These are phyloP conservation scores for Neria commutata DNA, from an alignment of 2,888 invertebrate genomes.

Conservation along the genomic window DNA sequence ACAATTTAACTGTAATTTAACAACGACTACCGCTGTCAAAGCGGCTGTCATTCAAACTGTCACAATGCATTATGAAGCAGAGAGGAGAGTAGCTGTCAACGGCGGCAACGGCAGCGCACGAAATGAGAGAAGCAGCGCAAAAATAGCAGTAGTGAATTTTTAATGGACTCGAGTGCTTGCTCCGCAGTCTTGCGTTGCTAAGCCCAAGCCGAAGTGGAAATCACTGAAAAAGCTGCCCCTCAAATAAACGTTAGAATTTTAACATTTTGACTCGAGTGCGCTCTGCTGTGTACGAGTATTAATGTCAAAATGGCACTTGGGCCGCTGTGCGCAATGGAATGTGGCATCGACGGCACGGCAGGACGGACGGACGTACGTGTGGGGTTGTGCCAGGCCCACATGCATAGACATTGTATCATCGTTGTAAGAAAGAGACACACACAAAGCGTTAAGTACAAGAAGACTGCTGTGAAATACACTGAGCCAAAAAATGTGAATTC, in stretches of 20 bases:
- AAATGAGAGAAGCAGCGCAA: not conserved
- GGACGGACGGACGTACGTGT: too few species aligned
- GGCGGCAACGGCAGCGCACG: slow-evolving; percentile 6
- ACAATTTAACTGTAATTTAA: slow-evolving; percentile 31
- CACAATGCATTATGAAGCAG: slow-evolving; percentile 27
- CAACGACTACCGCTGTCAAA: slow-evolving; percentile 31
- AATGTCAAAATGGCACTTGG: not conserved
- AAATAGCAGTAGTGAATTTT: slow-evolving; percentile 1
- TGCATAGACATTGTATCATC: too few species aligned
- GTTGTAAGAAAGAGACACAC: too few species aligned
- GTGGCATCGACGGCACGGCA: too few species aligned
- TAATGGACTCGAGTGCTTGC: slow-evolving; percentile 3
- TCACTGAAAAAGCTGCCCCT: not conserved
- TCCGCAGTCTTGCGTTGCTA: not conserved
- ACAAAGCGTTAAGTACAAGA: too few species aligned
- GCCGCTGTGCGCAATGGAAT: too few species aligned
- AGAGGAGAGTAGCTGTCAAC: slow-evolving; percentile 16
- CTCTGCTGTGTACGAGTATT: too few species aligned
- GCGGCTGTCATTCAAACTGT: slow-evolving; percentile 35
- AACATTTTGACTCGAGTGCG: not conserved
- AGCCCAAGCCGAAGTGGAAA: not conserved
- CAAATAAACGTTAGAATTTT: not conserved
- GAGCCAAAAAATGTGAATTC: too few species aligned
- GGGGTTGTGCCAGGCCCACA: too few species aligned
- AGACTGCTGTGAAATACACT: too few species aligned